phyloP scores from a whole-genome alignment of 2,888 invertebrate genomes.

The Tipula helvola region DNA sequence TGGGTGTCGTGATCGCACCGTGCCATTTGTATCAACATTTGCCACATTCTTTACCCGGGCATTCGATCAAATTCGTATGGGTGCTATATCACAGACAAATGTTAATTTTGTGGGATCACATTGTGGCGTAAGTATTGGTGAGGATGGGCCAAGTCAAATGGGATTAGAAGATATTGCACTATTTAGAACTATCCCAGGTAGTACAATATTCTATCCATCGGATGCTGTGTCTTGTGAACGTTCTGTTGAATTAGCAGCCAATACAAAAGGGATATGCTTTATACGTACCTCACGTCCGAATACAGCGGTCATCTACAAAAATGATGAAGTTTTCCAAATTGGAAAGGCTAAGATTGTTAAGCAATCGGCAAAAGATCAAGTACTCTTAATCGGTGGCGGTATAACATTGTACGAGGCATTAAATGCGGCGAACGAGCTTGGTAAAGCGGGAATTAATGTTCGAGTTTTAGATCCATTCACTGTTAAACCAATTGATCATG shows the following conservation, averaged over 20 bases:
- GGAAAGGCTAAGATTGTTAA: constrained; percentile 72
- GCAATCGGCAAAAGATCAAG: constrained; percentile 61
- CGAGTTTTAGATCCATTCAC: constrained; percentile 93
- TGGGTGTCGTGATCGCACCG: constrained; percentile 80
- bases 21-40: constrained; percentile 94
- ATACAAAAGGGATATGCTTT: constrained; percentile 89
- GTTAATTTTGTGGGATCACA: constrained; percentile 95
- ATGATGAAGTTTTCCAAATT: constrained; percentile 66
- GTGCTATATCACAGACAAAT: constrained; percentile 96
- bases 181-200: constrained; percentile 83
- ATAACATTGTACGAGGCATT: constrained; percentile 88
- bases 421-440: constrained; percentile 65
- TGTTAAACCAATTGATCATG: constrained; percentile 84
- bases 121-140: constrained; percentile 96
- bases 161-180: constrained; percentile 95
- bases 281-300: constrained; percentile 91
- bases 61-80: constrained; percentile 99
- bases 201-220: constrained; percentile 65
- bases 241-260: constrained; percentile 91
- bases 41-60: constrained; percentile 95
- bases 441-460: constrained; percentile 54
- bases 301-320: constrained; percentile 73
- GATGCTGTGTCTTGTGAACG: constrained; percentile 94
- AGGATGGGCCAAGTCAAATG: constrained; percentile 99
- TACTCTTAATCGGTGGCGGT: constrained; percentile 83